Evolutionary conservation across 2,113 vertebrate species (phyloP).

Genomic region (Turdus rufiventris): DNA sequence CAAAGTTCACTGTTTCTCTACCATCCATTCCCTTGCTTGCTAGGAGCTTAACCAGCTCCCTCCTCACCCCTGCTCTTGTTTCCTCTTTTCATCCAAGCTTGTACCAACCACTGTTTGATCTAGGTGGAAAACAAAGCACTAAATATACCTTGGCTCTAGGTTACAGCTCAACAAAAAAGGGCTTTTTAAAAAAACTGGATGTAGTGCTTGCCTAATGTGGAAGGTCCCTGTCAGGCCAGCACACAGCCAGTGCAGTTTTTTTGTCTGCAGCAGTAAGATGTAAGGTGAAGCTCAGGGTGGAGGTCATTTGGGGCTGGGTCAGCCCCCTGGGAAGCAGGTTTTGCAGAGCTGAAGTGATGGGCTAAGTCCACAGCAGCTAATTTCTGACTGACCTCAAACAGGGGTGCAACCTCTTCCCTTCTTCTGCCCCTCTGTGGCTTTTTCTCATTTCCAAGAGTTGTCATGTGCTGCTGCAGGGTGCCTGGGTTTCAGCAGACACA

Average conservation of each 20-base stretch:
- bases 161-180: neutral
- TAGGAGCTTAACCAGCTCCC: neutral
- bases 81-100: neutral
- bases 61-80: neutral
- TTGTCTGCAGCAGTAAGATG: neutral
- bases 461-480: neutral
- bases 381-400: neutral
- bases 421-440: neutral
- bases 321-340: neutral
- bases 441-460: neutral
- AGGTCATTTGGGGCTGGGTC: neutral
- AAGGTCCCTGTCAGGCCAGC: neutral
- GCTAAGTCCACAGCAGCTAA: neutral
- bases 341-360: neutral
- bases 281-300: neutral
- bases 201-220: neutral
- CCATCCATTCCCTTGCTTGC: neutral
- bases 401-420: neutral
- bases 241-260: neutral
- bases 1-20: neutral
- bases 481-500: neutral
- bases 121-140: neutral
- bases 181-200: accelerated
- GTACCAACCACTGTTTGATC: neutral
- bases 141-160: neutral